Percentiles rank a stretch among this genome's conserved stretches.
phyloP scores from a whole-genome alignment of 2,888 invertebrate genomes.

The Digitonthophagus gazella region DNA sequence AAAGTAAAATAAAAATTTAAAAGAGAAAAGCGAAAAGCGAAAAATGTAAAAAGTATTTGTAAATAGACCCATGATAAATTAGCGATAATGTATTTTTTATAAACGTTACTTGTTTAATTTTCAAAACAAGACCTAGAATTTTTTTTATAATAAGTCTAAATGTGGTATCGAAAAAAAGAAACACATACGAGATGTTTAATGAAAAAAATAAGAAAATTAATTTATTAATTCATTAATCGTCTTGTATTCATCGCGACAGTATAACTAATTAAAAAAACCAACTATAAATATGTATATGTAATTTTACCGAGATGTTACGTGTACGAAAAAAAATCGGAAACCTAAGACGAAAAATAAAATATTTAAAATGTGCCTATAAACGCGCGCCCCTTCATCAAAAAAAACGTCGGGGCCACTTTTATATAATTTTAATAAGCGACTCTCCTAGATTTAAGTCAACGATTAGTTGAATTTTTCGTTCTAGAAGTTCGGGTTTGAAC shows the following conservation, averaged over 20 bases:
- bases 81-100: slow-evolving; percentile 14
- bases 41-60: slow-evolving; percentile 1
- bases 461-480: neutral
- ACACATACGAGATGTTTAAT: too few species aligned
- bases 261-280: neutral
- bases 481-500: too few species aligned
- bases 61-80: slow-evolving; percentile 1
- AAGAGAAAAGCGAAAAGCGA: neutral
- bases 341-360: neutral
- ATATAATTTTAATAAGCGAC: neutral
- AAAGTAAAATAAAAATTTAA: neutral
- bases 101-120: slow-evolving; percentile 1
- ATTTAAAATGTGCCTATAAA: slow-evolving; percentile 15
- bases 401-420: neutral
- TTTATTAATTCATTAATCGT: too few species aligned
- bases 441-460: neutral
- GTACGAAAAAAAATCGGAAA: neutral
- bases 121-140: slow-evolving; percentile 1
- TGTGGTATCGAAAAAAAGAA: too few species aligned
- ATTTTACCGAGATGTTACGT: neutral
- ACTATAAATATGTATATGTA: neutral
- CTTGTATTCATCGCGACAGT: neutral
- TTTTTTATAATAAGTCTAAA: slow-evolving; percentile 8
- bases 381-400: neutral
- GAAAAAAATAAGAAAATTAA: too few species aligned